Conservation (phyloP, 2,888 invertebrate genomes). For the Calliopum simillimum region DNA sequence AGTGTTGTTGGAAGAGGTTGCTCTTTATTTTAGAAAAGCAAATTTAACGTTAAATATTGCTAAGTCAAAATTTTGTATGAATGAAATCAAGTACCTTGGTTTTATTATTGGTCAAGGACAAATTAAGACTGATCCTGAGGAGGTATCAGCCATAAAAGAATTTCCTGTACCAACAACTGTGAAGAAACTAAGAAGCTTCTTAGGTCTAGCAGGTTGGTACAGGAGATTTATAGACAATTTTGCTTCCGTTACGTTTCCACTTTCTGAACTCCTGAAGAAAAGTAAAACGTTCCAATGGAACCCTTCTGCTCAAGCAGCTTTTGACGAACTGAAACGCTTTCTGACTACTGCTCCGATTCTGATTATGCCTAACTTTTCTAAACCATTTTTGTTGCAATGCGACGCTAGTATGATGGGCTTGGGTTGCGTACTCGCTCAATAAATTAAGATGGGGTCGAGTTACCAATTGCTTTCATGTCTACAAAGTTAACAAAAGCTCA, state of each 20-base stretch:
- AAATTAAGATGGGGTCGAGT: slow-evolving; percentile 30
- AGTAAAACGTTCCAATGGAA: background rate
- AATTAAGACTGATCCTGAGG: slow-evolving; percentile 37
- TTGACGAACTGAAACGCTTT: slow-evolving; percentile 13
- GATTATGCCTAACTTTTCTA: slow-evolving; percentile 33
- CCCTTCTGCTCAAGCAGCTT: slow-evolving; percentile 7
- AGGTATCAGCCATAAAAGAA: slow-evolving; percentile 22
- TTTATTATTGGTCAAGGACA: slow-evolving; percentile 35
- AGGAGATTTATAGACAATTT: slow-evolving; percentile 40
- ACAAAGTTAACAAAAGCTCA: no score
- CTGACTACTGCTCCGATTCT: slow-evolving; percentile 27
- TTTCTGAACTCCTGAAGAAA: slow-evolving; percentile 30
- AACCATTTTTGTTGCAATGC: slow-evolving; percentile 28
- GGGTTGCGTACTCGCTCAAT: slow-evolving; percentile 39
- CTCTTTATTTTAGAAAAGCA: slow-evolving; percentile 29
- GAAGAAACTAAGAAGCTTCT: slow-evolving; percentile 36
- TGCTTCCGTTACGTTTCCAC: slow-evolving; percentile 20
- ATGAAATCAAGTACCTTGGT: slow-evolving; percentile 33
- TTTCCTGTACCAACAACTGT: slow-evolving; percentile 33
- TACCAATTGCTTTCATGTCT: slow-evolving; percentile 30
- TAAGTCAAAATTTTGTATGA: slow-evolving; percentile 39
- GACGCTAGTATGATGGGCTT: slow-evolving; percentile 29
- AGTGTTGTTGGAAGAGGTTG: slow-evolving; percentile 28
- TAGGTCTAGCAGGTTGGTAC: slow-evolving; percentile 44
- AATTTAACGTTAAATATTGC: slow-evolving; percentile 40